A percentile compares a stretch with the other conserved stretches of the same genome.
Evolutionary conservation across 1,140 invertebrate species (phyloP).

Genomic region (Adoxophyes honmai): DNA sequence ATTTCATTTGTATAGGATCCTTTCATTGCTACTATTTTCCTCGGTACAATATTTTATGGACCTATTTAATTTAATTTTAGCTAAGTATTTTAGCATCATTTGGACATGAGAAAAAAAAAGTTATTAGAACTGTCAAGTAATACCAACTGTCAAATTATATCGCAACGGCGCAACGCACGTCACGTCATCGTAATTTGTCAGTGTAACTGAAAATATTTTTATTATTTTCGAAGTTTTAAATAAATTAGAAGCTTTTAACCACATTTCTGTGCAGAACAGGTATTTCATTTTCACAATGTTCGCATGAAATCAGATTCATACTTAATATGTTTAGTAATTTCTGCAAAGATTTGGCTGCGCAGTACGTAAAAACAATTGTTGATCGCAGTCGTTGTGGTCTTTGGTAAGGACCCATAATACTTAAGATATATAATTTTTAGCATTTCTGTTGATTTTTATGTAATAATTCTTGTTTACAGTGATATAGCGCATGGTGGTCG

Average conservation of each 20-base stretch:
- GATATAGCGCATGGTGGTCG: slow-evolving; percentile 37
- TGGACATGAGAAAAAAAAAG: background rate
- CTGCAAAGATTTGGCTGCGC: slow-evolving; percentile 3
- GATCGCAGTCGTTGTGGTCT: background rate
- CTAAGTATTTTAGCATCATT: too few relatives aligned
- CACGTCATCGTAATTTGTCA: too few relatives aligned
- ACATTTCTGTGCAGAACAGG: slow-evolving; percentile 1
- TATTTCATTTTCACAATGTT: background rate
- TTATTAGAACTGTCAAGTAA: slow-evolving; percentile 1
- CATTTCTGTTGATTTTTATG: background rate
- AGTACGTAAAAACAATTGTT: background rate
- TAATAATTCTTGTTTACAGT: slow-evolving; percentile 33
- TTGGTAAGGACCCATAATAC: slow-evolving; percentile 39
- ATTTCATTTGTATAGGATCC: too few relatives aligned
- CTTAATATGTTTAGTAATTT: background rate
- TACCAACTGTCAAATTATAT: too few relatives aligned
- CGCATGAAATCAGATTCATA: background rate
- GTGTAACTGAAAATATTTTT: too few relatives aligned
- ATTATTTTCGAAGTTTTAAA: background rate
- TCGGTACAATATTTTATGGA: too few relatives aligned
- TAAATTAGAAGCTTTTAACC: background rate
- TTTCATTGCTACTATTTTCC: too few relatives aligned
- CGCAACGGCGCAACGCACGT: too few relatives aligned
- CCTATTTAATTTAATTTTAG: too few relatives aligned
- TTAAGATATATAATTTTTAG: background rate